A percentile compares a stretch with the other conserved stretches of the same genome.
Conservation (phyloP, 92 coral and sea anemone species). For the Isaurus tuberculatus region DNA sequence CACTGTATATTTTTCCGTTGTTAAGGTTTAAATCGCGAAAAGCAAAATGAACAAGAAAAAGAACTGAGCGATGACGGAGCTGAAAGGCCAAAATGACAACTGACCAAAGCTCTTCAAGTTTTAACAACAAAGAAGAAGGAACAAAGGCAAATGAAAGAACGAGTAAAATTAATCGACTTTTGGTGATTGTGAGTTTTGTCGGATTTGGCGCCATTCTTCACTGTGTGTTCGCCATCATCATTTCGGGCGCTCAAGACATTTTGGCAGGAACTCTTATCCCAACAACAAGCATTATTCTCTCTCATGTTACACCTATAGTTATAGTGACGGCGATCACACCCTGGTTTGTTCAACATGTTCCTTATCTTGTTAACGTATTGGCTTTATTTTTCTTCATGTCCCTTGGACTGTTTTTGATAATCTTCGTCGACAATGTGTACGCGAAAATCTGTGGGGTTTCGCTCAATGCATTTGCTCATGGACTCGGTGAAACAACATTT, state of each 20-base stretch:
- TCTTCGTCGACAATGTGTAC: conserved; percentile 72
- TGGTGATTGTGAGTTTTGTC: conserved; percentile 71
- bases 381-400: conserved; percentile 78
- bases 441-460: conserved; percentile 78
- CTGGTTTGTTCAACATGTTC: conserved; percentile 82
- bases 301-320: conserved; percentile 85
- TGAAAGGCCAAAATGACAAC: too few relatives aligned
- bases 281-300: conserved; percentile 70
- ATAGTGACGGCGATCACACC: conserved; percentile 67
- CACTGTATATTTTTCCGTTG: too few relatives aligned
- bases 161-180: conserved; percentile 56
- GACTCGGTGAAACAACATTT: conserved; percentile 84
- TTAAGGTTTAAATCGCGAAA: too few relatives aligned
- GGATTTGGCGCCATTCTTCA: conserved; percentile 77
- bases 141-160: too few relatives aligned
- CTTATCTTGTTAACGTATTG: conserved; percentile 74
- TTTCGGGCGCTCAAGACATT: conserved; percentile 84
- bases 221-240: conserved; percentile 62
- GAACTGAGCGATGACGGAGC: too few relatives aligned
- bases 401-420: conserved; percentile 64
- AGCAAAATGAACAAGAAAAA: too few relatives aligned
- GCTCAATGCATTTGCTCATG: conserved; percentile 79
- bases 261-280: conserved; percentile 86
- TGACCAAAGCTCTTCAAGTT: too few relatives aligned
- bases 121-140: too few relatives aligned